Base-by-base conservation (phyloP, 2,797 vertebrate genomes). In the Rhyacichthys aspro region DNA sequence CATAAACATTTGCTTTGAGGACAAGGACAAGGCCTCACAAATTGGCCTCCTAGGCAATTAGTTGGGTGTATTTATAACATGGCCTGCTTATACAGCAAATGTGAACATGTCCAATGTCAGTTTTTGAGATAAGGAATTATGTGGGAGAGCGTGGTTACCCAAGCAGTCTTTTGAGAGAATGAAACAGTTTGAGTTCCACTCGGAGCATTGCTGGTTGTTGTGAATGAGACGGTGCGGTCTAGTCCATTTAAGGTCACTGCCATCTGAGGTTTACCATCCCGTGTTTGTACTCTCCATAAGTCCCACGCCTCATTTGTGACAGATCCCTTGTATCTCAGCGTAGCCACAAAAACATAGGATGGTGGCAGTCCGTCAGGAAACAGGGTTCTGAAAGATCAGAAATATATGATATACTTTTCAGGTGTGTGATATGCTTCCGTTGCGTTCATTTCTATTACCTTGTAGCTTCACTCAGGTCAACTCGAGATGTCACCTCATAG, bases 301-400 rank as follows among this genome's bases (percentile, higher is more conserved):
- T 99, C 96, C 97, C 97, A 98, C 0, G 94, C 91, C 81, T 99
- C 98, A 57, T 86, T 93, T 2, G 90, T 37, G 57, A 93, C 85
- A 0, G 91, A 90, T 42, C 93, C 94, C 84, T 95, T 96, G 89
- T 98, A 98, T 84, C 94, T 94, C 87, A 98, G 87, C 1, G 96
- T 98, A 66, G 97, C 94, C 74, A 99, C 96, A 80, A 98, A 98
- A 8, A 99, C 95, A 59, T 98, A 98, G 1, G 97, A 98, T 43
- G 97, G 97, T 66, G 97, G 97, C 59, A 99, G 92, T 38, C 97
- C 97, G 84, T 97, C 97, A 54, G 97, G 97, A 78, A 99, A 98
- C 70, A 99, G 91, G 61, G 88, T 90, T 84, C 97, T 98, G 43
- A 18, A 16, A 14, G 47, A 56, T 2, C 37, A 68, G 37, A 67